Conservation (phyloP, 1,140 invertebrate species). For the Ylistrum balloti region DNA sequence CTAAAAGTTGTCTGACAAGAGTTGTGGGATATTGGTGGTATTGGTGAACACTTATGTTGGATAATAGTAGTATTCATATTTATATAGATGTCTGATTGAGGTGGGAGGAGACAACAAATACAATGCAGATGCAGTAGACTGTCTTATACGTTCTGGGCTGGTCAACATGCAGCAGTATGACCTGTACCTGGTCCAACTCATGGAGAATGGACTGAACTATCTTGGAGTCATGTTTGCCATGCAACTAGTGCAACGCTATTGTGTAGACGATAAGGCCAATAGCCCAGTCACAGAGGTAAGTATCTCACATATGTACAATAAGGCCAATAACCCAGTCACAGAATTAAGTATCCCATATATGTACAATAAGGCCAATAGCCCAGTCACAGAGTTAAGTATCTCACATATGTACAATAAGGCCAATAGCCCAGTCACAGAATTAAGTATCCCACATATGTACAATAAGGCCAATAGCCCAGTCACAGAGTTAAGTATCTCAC, state of each 20-base stretch:
- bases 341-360: too few species aligned
- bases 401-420: too few species aligned
- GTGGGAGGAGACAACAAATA: slow-evolving; percentile 92
- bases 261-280: slow-evolving; percentile 91
- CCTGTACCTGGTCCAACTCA: slow-evolving; percentile 88
- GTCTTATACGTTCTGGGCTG: slow-evolving; percentile 89
- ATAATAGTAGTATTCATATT: background rate
- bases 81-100: slow-evolving; percentile 86
- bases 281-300: slow-evolving; percentile 89
- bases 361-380: slow-evolving; percentile 81
- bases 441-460: too few species aligned
- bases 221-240: slow-evolving; percentile 94
- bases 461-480: too few species aligned
- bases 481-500: too few species aligned
- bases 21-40: too few species aligned
- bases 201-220: slow-evolving; percentile 94
- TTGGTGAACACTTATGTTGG: background rate
- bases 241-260: slow-evolving; percentile 93
- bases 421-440: too few species aligned
- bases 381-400: too few species aligned
- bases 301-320: too few species aligned
- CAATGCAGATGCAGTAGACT: slow-evolving; percentile 95
- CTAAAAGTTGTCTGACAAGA: too few species aligned
- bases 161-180: slow-evolving; percentile 91
- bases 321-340: too few species aligned